Evolutionary conservation across 2,888 invertebrate species (phyloP), one percentile per base, ranked within the genome.

Genomic region (Stenichneumon culpator): DNA sequence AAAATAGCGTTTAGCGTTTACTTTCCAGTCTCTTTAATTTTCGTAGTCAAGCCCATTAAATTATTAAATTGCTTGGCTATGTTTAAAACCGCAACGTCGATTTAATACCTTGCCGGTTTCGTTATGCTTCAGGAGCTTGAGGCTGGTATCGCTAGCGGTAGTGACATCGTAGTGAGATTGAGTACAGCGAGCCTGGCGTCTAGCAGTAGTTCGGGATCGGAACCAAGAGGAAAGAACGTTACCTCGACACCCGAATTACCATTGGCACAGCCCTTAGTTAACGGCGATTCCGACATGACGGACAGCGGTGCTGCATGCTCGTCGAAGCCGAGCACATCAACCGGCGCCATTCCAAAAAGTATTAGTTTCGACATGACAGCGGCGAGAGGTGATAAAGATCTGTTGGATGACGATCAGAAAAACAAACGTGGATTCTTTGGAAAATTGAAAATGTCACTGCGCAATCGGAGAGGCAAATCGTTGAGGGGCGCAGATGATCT

Each of bases 291-390:
- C 39, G 91, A 90, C 14, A 77, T 88, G 1, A 87, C 87, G 22
- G 90, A 92, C 82, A 88, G 88, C 16, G 79, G 77, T 57, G 88
- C 87, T 14, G 89, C 90, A 22, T 90, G 88, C 54, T 89, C 88
- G 16, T 85, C 93, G 57, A 95, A 95, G 88, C 94, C 95, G 0
- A 94, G 93, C 3, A 95, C 95, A 25, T 96, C 97, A 0, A 97
- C 97, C 0, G 98, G 98, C 0, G 97, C 98, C 1, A 98, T 98
- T 90, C 98, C 98, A 0, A 98, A 98, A 94, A 98, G 98, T 91
- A 98, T 98, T 89, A 98, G 97, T 93, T 98, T 98, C 90, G 98
- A 98, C 94, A 97, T 98, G 92, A 97, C 97, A 0, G 98, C 98
- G 0, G 97, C 98, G 91, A 97, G 97, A 89, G 96, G 96, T 1